Base-by-base conservation (phyloP, 2,113 vertebrate species). In the Calidris pygmaea region DNA sequence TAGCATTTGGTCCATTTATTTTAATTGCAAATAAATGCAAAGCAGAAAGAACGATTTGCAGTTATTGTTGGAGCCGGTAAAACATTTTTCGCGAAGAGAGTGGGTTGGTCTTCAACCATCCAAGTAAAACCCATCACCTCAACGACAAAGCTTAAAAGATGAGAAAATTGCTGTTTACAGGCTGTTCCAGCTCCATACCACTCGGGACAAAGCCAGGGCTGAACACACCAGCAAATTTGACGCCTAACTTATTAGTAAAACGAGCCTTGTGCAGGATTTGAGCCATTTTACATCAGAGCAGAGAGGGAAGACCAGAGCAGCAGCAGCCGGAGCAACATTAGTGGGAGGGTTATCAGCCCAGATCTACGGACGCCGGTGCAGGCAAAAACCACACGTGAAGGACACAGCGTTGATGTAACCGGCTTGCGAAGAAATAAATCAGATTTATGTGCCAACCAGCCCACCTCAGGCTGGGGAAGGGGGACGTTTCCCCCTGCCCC, bases 11-110 rank as follows among this genome's bases (percentile, higher is more conserved):
- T 90, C 86, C 70, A 58, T 94, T 95, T 85, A 75, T 90, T 94
- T 93, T 95, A 95, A 95, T 47, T 96, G 92, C 87, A 90, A 89
- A 92, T 90, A 90, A 90, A 96, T 93, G 92, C 85, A 93, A 92
- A 92, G 63, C 82, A 90, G 93, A 83, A 94, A 84, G 86, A 92
- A 80, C 0, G 27, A 76, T 41, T 71, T 84, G 95, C 62, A 82
- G 96, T 88, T 94, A 76, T 89, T 82, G 74, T 73, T 94, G 94
- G 89, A 92, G 77, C 52, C 3, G 8, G 55, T 74, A 91, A 91
- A 94, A 89, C 62, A 78, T 89, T 94, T 65, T 87, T 62, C 73
- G 23, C 0, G 0, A 80, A 67, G 78, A 67, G 78, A 67, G 63
- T 53, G 55, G 72, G 47, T 14, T 83, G 76, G 72, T 89, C 96